A percentile compares a stretch with the other conserved stretches of the same genome.
These are phyloP conservation scores for Notolabrus celidotus DNA, from an alignment of 2,797 vertebrate genomes.

Conservation along the genomic window DNA sequence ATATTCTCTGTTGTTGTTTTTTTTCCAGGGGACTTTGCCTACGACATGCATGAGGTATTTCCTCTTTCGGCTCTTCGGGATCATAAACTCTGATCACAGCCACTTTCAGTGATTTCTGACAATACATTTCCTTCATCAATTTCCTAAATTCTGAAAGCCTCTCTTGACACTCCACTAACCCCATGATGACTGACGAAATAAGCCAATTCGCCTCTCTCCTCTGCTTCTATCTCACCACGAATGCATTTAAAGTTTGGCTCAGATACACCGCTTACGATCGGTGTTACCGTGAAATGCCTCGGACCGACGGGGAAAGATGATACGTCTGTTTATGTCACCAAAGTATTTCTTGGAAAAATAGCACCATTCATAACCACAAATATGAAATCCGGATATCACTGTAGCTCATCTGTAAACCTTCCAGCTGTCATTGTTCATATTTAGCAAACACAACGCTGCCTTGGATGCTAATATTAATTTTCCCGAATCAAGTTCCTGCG, in stretches of 20 bases:
- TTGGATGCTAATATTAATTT: conserved; percentile 48
- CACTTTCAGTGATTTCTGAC: not conserved
- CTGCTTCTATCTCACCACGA: conserved; percentile 20
- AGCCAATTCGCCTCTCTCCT: conserved; percentile 36
- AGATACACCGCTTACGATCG: conserved; percentile 57
- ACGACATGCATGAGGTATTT: conserved; percentile 90
- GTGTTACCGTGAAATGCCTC: conserved; percentile 50
- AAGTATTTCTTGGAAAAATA: conserved; percentile 60
- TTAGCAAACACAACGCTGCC: conserved; percentile 32
- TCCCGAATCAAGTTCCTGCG: conserved; percentile 29
- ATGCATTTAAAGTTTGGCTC: conserved; percentile 37
- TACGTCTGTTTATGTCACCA: conserved; percentile 46
- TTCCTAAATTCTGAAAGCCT: conserved; percentile 38
- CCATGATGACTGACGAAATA: conserved; percentile 58
- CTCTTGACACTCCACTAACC: conserved; percentile 44
- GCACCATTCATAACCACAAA: conserved; percentile 41
- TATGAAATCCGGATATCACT: conserved; percentile 46
- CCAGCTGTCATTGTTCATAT: conserved; percentile 54
- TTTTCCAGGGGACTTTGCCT: conserved; percentile 92
- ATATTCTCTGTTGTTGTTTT: conserved; percentile 32
- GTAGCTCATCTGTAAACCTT: conserved; percentile 50
- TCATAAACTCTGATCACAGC: conserved; percentile 12
- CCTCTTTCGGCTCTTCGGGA: conserved; percentile 30
- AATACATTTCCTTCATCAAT: conserved; percentile 46
- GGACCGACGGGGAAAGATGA: conserved; percentile 66